These are phyloP conservation scores for Carterocephalus palaemon DNA, from an alignment of 2,888 invertebrate genomes.

Conservation along the genomic window DNA sequence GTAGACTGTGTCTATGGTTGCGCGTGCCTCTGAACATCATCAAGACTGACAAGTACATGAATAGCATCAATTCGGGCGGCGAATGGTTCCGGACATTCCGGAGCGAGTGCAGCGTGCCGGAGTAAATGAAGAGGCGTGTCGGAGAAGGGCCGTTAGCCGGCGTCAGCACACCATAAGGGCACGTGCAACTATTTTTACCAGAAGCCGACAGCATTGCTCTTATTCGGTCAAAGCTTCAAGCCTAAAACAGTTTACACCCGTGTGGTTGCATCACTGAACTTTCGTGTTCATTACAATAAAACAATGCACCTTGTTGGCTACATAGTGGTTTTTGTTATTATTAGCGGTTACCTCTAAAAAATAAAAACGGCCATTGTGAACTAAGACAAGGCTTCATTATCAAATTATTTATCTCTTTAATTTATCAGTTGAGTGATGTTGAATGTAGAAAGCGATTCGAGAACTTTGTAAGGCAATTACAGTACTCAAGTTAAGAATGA, in stretches of 20 bases:
- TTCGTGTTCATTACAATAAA: conserved; percentile 12
- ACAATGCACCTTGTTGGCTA: background rate
- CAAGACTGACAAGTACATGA: background rate
- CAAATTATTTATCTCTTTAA: conserved; percentile 4
- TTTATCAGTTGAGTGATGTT: background rate
- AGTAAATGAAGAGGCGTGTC: conserved; percentile 47
- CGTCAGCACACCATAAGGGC: conserved; percentile 39
- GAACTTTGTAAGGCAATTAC: no score
- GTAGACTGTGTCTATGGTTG: no score
- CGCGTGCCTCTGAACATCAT: background rate
- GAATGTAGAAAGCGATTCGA: background rate
- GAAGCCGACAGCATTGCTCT: conserved; percentile 31
- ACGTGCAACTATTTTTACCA: conserved; percentile 59
- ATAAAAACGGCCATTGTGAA: no score
- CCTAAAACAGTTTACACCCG: conserved; percentile 35
- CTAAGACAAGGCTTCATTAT: no score
- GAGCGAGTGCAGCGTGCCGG: conserved; percentile 30
- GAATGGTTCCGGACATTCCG: background rate
- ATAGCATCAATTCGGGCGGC: background rate
- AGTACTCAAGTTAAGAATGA: no score
- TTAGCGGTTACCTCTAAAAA: no score
- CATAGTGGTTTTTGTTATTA: conserved; percentile 3
- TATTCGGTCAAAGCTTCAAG: conserved; percentile 35
- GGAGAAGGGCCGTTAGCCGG: conserved; percentile 39
- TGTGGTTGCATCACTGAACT: conserved; percentile 26